A percentile compares a stretch with the other conserved stretches of the same genome.
Evolutionary conservation across 2,113 vertebrate genomes (phyloP).

Genomic region (Andinoacara biseriatus): DNA sequence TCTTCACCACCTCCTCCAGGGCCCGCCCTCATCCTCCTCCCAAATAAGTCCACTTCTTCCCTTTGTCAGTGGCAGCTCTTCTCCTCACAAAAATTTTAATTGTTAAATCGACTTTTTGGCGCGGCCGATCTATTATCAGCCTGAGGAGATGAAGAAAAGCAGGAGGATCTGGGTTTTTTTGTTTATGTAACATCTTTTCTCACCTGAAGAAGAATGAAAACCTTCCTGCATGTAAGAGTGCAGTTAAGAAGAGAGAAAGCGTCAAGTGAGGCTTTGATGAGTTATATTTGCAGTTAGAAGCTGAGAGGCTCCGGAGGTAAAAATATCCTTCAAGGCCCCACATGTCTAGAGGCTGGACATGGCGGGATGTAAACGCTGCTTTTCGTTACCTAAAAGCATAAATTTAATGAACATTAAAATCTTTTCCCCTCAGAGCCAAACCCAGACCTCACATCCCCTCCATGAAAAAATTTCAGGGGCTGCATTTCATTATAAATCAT

Average conservation of each 20-base stretch:
- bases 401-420: slow-evolving; percentile 57
- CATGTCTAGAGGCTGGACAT: slow-evolving; percentile 20
- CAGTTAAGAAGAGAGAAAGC: background rate
- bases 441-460: slow-evolving; percentile 1
- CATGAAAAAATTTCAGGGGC: slow-evolving; percentile 29
- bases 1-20: background rate
- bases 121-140: background rate
- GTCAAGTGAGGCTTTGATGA: slow-evolving; percentile 7
- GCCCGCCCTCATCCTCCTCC: background rate
- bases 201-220: slow-evolving; percentile 9
- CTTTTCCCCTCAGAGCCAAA: background rate
- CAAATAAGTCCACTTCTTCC: slow-evolving; percentile 33
- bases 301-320: background rate
- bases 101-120: slow-evolving; percentile 15
- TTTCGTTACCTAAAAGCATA: slow-evolving; percentile 42
- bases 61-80: background rate
- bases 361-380: slow-evolving; percentile 27
- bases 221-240: background rate
- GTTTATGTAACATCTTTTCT: slow-evolving; percentile 5
- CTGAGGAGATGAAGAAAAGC: slow-evolving; percentile 1
- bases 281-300: background rate
- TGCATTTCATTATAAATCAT: slow-evolving; percentile 77
- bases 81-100: slow-evolving; percentile 19
- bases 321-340: slow-evolving; percentile 4
- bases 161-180: background rate